These are phyloP conservation scores for Platyrinchus mystaceus DNA, from an alignment of 2,797 vertebrate species.

Conservation along the genomic window DNA sequence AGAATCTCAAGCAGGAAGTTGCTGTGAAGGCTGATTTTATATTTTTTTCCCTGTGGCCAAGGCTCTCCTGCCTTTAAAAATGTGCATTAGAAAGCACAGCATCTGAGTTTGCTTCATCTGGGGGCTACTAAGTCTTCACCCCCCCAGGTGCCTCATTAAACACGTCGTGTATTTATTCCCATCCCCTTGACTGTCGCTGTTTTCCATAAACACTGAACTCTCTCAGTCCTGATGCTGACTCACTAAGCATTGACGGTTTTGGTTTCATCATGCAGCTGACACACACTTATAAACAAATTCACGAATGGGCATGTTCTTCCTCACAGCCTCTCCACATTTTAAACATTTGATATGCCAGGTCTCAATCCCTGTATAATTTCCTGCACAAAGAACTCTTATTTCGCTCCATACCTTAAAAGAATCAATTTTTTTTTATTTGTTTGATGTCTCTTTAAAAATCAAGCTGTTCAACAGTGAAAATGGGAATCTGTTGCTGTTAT, in stretches of 20 bases:
- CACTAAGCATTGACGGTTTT: constrained; percentile 3
- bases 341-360: background rate
- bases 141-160: background rate
- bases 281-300: constrained; percentile 12
- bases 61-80: background rate
- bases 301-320: background rate
- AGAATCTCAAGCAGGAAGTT: background rate
- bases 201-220: constrained; percentile 20
- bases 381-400: background rate
- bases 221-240: constrained; percentile 27
- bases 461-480: background rate
- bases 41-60: background rate
- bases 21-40: background rate
- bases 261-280: constrained; percentile 51
- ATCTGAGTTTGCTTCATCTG: background rate
- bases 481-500: background rate
- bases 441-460: background rate
- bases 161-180: background rate
- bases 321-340: background rate
- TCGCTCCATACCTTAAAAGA: background rate
- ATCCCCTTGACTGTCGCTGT: background rate
- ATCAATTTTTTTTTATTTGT: rapidly evolving
- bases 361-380: background rate
- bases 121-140: background rate
- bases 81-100: background rate